Conservation (phyloP, 2,113 vertebrate species). For the Ornithorhynchus anatinus region DNA sequence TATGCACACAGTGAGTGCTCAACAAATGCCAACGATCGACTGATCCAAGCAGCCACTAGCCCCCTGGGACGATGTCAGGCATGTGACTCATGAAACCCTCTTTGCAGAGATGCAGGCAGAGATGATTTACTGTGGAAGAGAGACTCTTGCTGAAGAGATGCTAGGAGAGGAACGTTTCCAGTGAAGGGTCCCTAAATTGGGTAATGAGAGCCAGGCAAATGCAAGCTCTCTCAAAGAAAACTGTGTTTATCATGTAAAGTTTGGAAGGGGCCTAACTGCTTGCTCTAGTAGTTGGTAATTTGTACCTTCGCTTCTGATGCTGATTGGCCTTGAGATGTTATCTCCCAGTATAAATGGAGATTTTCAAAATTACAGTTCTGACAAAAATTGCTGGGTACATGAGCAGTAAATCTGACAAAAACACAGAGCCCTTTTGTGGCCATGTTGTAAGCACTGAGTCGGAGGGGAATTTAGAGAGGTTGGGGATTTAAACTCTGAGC, state of each 20-base stretch:
- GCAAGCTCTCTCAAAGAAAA: conserved; percentile 16
- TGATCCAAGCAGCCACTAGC: too few relatives aligned
- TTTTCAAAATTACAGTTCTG: conserved; percentile 51
- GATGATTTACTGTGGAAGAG: not conserved
- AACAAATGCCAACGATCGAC: too few relatives aligned
- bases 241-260: conserved; percentile 18
- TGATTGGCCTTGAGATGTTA: conserved; percentile 37
- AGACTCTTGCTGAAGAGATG: not conserved
- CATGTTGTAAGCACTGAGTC: conserved; percentile 25
- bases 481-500: not conserved
- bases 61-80: too few relatives aligned
- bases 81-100: too few relatives aligned
- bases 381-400: conserved; percentile 46
- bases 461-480: conserved; percentile 1
- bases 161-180: not conserved
- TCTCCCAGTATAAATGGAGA: conserved; percentile 37
- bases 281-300: conserved; percentile 29
- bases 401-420: conserved; percentile 33
- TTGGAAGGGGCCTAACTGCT: conserved; percentile 23
- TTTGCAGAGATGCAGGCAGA: not conserved
- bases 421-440: too few relatives aligned
- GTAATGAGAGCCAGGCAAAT: conserved; percentile 8
- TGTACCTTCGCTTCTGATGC: conserved; percentile 12
- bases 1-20: too few relatives aligned
- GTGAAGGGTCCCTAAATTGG: conserved; percentile 10